Percentiles rank a stretch among this genome's conserved stretches.
phyloP scores from a whole-genome alignment of 2,797 vertebrate genomes.

The Tenualosa ilisha region DNA sequence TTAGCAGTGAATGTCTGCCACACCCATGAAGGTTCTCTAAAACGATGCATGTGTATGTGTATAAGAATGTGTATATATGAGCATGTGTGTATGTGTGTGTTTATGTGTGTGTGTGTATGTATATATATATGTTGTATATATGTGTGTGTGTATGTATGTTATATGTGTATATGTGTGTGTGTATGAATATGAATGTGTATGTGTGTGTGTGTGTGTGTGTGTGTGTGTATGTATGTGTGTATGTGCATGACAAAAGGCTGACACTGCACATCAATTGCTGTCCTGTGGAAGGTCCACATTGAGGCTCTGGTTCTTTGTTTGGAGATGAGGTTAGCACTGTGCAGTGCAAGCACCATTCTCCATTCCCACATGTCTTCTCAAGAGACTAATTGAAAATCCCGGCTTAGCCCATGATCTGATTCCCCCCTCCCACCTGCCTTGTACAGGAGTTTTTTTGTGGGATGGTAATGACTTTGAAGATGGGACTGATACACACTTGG shows the following conservation, averaged over 20 bases:
- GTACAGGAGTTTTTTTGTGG: neutral
- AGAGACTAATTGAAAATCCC: slow-evolving; percentile 18
- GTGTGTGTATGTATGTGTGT: neutral
- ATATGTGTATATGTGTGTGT: neutral
- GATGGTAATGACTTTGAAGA: slow-evolving; percentile 29
- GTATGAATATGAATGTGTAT: neutral
- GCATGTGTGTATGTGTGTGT: neutral
- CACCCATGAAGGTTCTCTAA: neutral
- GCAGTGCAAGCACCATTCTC: neutral
- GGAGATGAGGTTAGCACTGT: neutral
- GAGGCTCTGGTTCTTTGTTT: neutral
- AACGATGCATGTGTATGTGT: no score
- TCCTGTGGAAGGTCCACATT: neutral
- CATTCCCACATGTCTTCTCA: slow-evolving; percentile 4
- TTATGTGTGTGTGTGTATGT: no score
- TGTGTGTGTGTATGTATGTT: no score
- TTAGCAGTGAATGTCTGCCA: neutral
- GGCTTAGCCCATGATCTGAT: neutral
- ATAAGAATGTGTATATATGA: no score
- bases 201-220: neutral
- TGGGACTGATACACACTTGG: slow-evolving; percentile 17
- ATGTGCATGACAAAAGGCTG: neutral
- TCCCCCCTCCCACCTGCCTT: neutral
- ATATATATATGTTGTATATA: no score
- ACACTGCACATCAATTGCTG: neutral